Percentiles rank a stretch among this genome's conserved stretches.
These are phyloP conservation scores for Cassiopea xamachana DNA, from an alignment of 30 jellyfish, hydroid and myxozoan genomes.

Conservation along the genomic window DNA sequence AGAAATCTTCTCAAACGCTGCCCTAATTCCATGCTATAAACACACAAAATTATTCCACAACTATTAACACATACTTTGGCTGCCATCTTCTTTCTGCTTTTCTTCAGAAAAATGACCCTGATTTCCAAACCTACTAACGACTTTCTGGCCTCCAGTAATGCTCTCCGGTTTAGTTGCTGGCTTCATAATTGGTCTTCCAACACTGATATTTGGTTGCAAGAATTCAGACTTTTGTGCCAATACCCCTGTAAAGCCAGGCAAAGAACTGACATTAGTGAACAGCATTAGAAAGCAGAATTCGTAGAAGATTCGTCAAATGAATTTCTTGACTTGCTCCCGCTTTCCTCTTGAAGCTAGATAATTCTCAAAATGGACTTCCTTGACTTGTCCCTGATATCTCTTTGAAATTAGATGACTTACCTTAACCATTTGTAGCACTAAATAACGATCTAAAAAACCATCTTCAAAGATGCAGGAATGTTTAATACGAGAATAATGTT, in stretches of 20 bases:
- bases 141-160: slow-evolving; percentile 78
- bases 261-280: not conserved
- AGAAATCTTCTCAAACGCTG: too few relatives aligned
- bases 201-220: slow-evolving; percentile 86
- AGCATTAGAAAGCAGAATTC: not conserved
- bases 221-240: slow-evolving; percentile 51
- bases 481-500: too few relatives aligned
- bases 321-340: too few relatives aligned
- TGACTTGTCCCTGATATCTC: too few relatives aligned
- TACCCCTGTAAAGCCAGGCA: slow-evolving; percentile 2
- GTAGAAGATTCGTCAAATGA: too few relatives aligned
- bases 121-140: slow-evolving; percentile 4
- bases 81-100: slow-evolving; percentile 28
- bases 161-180: slow-evolving; percentile 81
- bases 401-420: too few relatives aligned
- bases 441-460: too few relatives aligned
- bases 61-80: slow-evolving; percentile 21
- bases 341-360: too few relatives aligned
- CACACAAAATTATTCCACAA: not conserved
- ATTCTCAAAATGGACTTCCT: too few relatives aligned
- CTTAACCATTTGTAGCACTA: too few relatives aligned
- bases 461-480: too few relatives aligned
- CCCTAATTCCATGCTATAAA: too few relatives aligned
- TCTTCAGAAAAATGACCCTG: slow-evolving; percentile 46
- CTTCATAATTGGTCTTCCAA: slow-evolving; percentile 77